Evolutionary conservation across 2,888 invertebrate species (phyloP).

Genomic region (Abrostola triplasia): DNA sequence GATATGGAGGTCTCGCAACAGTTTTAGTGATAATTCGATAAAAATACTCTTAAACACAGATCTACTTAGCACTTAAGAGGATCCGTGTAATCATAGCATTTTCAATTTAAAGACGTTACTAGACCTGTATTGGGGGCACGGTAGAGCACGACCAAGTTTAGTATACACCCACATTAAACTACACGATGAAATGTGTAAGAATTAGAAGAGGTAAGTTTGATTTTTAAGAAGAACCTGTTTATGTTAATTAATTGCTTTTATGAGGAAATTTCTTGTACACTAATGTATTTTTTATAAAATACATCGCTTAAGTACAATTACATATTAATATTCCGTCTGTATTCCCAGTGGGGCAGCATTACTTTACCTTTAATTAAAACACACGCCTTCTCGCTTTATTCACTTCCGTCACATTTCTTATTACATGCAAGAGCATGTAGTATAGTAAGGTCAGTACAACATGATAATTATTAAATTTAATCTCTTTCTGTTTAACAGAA

Average conservation of each 20-base stretch:
- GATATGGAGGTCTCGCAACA: neutral
- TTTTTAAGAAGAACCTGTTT: neutral
- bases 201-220: neutral
- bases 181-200: neutral
- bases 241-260: neutral
- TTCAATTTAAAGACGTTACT: conserved; percentile 32
- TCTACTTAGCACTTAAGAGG: conserved; percentile 36
- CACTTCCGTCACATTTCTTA: no score
- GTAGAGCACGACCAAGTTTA: conserved; percentile 25
- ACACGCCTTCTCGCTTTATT: no score
- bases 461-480: no score
- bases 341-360: no score
- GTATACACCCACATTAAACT: conserved; percentile 15
- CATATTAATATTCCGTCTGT: no score
- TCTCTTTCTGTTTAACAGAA: conserved; percentile 4
- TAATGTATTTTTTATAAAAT: no score
- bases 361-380: no score
- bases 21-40: conserved; percentile 8
- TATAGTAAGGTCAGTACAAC: no score
- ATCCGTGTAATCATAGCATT: conserved; percentile 35
- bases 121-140: conserved; percentile 30
- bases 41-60: conserved; percentile 5
- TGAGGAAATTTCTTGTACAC: no score
- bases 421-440: no score
- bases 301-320: no score